phyloP scores from a whole-genome alignment of 2,888 invertebrate genomes.

The Hesperia comma region DNA sequence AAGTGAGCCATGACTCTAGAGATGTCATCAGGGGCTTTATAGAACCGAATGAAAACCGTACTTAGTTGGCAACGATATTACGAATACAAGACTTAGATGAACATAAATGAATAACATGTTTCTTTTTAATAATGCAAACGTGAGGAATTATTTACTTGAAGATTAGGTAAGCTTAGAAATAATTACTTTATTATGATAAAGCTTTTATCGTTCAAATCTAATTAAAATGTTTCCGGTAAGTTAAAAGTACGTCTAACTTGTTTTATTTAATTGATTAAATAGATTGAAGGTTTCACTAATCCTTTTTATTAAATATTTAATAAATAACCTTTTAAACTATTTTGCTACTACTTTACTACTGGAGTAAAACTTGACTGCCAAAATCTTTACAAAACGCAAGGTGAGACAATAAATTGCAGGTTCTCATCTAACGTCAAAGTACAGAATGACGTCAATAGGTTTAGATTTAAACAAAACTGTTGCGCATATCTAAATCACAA shows the following conservation, averaged over 20 bases:
- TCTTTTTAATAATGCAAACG: background rate
- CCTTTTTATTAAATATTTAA: no score
- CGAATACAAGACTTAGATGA: background rate
- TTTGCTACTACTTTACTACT: no score
- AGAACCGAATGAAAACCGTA: conserved; percentile 6
- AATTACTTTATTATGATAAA: background rate
- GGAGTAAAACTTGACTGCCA: no score
- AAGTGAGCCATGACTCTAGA: no score
- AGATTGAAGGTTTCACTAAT: no score
- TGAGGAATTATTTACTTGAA: conserved; percentile 7
- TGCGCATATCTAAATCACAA: conserved; percentile 44
- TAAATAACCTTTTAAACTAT: no score
- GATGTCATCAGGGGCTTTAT: no score
- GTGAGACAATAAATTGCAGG: conserved; percentile 18
- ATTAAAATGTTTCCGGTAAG: no score
- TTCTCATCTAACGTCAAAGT: conserved; percentile 3
- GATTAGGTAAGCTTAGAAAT: background rate
- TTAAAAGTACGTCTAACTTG: no score
- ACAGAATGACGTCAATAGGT: conserved; percentile 35
- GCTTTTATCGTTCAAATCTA: background rate
- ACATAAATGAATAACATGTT: background rate
- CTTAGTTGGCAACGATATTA: conserved; percentile 4
- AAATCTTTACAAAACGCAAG: no score
- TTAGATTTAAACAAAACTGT: conserved; percentile 42
- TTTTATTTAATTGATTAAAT: no score